phyloP scores from a whole-genome alignment of 2,888 invertebrate genomes.

The Petrolisthes cinctipes region DNA sequence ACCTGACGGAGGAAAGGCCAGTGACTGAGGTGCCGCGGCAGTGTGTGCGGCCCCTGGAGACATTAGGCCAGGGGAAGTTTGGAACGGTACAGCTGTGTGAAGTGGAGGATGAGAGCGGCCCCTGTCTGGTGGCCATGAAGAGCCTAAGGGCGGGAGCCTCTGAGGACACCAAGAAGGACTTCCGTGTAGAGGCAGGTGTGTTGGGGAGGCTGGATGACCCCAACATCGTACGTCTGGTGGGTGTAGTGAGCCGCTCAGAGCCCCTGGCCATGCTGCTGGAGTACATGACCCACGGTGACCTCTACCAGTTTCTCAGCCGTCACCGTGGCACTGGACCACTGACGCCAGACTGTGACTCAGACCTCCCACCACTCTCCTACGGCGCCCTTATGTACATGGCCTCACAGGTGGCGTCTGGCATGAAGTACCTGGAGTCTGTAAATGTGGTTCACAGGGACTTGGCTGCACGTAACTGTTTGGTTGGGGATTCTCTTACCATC shows the following conservation, averaged over 20 bases:
- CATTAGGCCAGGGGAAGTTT: slow-evolving; percentile 82
- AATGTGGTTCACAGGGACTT: slow-evolving; percentile 89
- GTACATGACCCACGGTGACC: slow-evolving; percentile 87
- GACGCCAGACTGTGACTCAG: slow-evolving; percentile 21
- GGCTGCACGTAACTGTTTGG: slow-evolving; percentile 88
- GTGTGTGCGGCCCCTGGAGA: slow-evolving; percentile 81
- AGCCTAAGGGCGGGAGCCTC: slow-evolving; percentile 51
- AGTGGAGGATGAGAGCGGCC: slow-evolving; percentile 40
- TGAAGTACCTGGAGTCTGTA: slow-evolving; percentile 88
- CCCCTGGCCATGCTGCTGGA: slow-evolving; percentile 89
- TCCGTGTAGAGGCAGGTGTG: slow-evolving; percentile 81
- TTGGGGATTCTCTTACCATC: slow-evolving; percentile 79
- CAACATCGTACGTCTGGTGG: slow-evolving; percentile 85
- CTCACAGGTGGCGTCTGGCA: slow-evolving; percentile 88
- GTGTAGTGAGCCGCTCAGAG: slow-evolving; percentile 83
- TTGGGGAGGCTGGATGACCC: slow-evolving; percentile 85
- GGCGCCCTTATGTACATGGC: slow-evolving; percentile 88
- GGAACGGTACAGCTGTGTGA: slow-evolving; percentile 74
- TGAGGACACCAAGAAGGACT: slow-evolving; percentile 69
- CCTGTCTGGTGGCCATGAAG: slow-evolving; percentile 56
- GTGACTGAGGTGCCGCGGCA: slow-evolving; percentile 78
- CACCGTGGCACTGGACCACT: slow-evolving; percentile 73
- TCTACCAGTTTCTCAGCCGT: slow-evolving; percentile 82
- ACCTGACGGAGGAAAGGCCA: slow-evolving; percentile 25
- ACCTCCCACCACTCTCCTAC: slow-evolving; percentile 74